Base-by-base conservation (phyloP, 2,797 vertebrate genomes). In the Chromobotia macracanthus region DNA sequence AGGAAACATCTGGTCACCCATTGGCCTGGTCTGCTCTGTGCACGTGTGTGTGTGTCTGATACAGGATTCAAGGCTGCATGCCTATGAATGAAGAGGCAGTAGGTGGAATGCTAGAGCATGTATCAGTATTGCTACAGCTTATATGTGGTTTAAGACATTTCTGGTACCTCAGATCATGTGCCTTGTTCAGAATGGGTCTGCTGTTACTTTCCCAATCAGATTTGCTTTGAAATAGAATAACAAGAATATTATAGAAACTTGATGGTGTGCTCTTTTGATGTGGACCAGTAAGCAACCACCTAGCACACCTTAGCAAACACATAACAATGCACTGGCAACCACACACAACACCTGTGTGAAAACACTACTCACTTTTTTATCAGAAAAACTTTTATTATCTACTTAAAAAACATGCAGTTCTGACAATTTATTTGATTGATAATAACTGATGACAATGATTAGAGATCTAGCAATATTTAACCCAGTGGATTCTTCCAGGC, bases 1-100 rank as follows among this genome's bases (percentile, higher is more conserved):
- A 92, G 93, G 93, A 94, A 94, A 91, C 93, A 93, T 93, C 92
- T 94, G 92, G 91, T 91, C 88, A 89, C 84, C 19, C 53, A 72
- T 65, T 80, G 77, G 38, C 63, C 51, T 86, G 38, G 84, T 86
- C 77, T 84, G 87, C 87, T 86, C 82, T 89, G 50, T 51, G 70
- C 38, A 56, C 63, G 53, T 44, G 67, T 77, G 61, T 73, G 38
- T 69, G 73, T 53, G 60, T 21, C 38, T 64, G 63, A 28, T n/a
- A 7, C 51, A 41, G 50, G 23, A 63, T 51, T 64, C 72, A 25
- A 65, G 56, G 48, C 78, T 70, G 77, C 80, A 69, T 82, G 41
- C 67, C 77, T 81, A 53, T 86, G 83, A 23, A 68, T 0, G 4
- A 31, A 48, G 11, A 77, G 23, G 46, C 51, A 41, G 74, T 41